Evolutionary conservation across 2,888 invertebrate genomes (phyloP).

Genomic region (Cremastobaeus sp.): DNA sequence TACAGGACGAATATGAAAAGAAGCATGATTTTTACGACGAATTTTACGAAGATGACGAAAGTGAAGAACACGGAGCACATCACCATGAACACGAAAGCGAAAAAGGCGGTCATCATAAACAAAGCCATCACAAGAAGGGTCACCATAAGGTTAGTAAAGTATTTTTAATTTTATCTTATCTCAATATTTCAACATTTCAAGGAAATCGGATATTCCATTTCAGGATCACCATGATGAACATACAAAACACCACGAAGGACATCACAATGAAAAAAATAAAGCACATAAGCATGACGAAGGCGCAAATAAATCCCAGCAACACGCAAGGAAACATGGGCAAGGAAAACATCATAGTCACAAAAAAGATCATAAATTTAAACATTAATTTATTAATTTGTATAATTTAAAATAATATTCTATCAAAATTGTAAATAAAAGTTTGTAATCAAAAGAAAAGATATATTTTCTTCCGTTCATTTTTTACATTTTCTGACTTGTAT

Average conservation of each 20-base stretch:
- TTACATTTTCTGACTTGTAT: too few species aligned
- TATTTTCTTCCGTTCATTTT: too few species aligned
- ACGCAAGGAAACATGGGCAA: slow-evolving; percentile 75
- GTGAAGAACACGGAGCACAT: slow-evolving; percentile 83
- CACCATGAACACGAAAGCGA: slow-evolving; percentile 80
- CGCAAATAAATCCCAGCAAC: slow-evolving; percentile 80
- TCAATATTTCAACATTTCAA: background rate
- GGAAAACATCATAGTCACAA: slow-evolving; percentile 79
- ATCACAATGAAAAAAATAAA: slow-evolving; percentile 79
- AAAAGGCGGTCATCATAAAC: slow-evolving; percentile 80
- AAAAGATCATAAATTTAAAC: slow-evolving; percentile 79
- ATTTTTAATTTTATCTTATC: background rate
- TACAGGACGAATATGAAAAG: slow-evolving; percentile 87
- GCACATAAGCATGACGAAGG: slow-evolving; percentile 81
- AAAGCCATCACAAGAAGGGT: slow-evolving; percentile 78
- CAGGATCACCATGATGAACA: slow-evolving; percentile 80
- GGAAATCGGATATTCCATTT: background rate
- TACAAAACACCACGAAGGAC: slow-evolving; percentile 80
- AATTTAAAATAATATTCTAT: too few species aligned
- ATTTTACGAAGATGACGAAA: slow-evolving; percentile 84
- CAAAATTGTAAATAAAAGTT: too few species aligned
- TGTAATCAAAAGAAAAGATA: too few species aligned
- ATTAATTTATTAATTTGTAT: too few species aligned
- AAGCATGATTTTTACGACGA: slow-evolving; percentile 88
- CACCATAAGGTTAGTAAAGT: slow-evolving; percentile 68